These are phyloP conservation scores for Hephaestus fuliginosus DNA, from an alignment of 2,797 vertebrate genomes.

Conservation along the genomic window DNA sequence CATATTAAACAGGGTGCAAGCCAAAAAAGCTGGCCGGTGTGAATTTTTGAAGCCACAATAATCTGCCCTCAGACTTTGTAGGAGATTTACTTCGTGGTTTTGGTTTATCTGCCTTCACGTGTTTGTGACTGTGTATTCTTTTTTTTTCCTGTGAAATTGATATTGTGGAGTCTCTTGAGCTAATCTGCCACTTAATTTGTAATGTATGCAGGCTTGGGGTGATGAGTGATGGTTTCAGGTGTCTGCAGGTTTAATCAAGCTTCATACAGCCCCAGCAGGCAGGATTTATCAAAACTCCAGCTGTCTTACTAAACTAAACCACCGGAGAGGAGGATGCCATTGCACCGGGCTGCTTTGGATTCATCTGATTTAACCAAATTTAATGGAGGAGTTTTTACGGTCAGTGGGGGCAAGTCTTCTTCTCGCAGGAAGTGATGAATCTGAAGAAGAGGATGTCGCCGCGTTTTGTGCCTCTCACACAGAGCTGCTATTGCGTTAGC, in stretches of 20 bases:
- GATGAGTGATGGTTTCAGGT: constrained; percentile 33
- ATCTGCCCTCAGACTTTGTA: constrained; percentile 64
- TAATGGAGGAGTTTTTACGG: background rate
- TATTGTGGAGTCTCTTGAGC: constrained; percentile 25
- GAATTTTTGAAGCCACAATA: constrained; percentile 70
- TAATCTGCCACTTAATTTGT: constrained; percentile 46
- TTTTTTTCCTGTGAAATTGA: constrained; percentile 34
- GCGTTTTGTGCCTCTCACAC: constrained; percentile 13
- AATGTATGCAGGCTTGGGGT: constrained; percentile 29
- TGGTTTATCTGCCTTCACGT: constrained; percentile 38
- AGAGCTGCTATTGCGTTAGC: background rate
- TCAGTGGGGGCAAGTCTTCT: background rate
- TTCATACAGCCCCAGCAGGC: constrained; percentile 8
- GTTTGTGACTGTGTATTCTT: constrained; percentile 22
- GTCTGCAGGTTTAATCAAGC: constrained; percentile 25
- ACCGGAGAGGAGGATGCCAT: background rate
- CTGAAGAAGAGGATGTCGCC: background rate
- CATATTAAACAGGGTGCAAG: constrained; percentile 80
- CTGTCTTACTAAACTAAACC: background rate
- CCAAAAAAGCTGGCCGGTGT: constrained; percentile 74
- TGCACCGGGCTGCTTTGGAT: constrained; percentile 13
- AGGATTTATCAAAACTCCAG: background rate
- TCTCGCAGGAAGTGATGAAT: background rate
- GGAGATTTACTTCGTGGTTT: constrained; percentile 61
- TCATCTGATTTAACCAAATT: constrained; percentile 1